Evolutionary conservation across 1,140 invertebrate genomes (phyloP), one percentile per base, ranked within the genome.

Genomic region (Lasaia peninsularis): DNA sequence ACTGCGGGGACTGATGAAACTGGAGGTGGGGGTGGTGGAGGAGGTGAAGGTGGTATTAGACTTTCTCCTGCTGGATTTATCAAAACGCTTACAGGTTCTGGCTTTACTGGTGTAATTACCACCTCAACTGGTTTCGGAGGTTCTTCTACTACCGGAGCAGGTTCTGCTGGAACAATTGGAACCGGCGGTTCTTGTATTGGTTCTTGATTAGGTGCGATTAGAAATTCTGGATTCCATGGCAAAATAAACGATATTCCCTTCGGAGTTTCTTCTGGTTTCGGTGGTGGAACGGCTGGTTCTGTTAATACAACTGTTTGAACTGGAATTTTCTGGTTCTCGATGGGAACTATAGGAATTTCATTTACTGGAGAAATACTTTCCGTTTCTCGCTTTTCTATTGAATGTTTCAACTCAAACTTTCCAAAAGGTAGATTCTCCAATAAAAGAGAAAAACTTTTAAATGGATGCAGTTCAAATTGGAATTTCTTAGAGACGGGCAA

Each of bases 401-500:
- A 58, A 64, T 76, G 75, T 58, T 71, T 76, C 2, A 67, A 51
- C 53, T 73, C 75, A 58, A 75, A 75, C 34, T 60, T 66, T 49
- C 75, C 76, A 51, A 86, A 82, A 8, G 78, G 79, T 67, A 78
- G 68, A 69, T 75, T 79, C 54, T 82, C 71, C 16, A 65, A 56
- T 11, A 58, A 10, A 9, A 67, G 50, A 8, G 58, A 55, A 44
- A 63, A 37, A 6, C 68, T 68, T 37, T 72, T 69, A 10, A 70
- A 63, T 32, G 67, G 77, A 34, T 65, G 70, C 9, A 78, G 58
- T 31, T 67, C 69, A 1, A 81, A 61, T 35, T 80, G 67, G 31
- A 75, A 71, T 6, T 65, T 71, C 52, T 70, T 81, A 31, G 71
- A 61, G 10, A 75, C 50, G 2, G 24, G 32, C 10, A 49, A 9